phyloP scores from a whole-genome alignment of 2,797 vertebrate species.

The Cephalopachus bancanus region DNA sequence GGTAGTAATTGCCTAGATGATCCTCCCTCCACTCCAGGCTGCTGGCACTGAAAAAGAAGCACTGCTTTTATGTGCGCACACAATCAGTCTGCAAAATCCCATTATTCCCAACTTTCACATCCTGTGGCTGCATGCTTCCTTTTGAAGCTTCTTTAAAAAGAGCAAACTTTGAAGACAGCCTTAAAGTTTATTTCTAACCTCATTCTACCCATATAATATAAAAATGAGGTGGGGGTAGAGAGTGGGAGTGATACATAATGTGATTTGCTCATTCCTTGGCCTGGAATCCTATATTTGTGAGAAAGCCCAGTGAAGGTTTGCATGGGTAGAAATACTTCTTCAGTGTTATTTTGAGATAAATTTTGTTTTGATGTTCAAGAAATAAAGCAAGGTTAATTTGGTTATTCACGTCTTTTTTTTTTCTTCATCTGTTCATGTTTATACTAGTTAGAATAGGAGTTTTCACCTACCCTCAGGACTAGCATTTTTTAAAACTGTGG shows the following conservation, averaged over 20 bases:
- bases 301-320: conserved; percentile 55
- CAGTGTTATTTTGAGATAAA: conserved; percentile 57
- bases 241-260: background rate
- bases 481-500: background rate
- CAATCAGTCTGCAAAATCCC: conserved; percentile 78
- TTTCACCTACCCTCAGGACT: background rate
- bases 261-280: conserved; percentile 36
- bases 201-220: conserved; percentile 51
- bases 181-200: conserved; percentile 74
- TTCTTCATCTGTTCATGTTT: conserved; percentile 22
- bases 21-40: conserved; percentile 38
- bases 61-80: conserved; percentile 72
- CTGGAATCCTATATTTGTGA: conserved; percentile 46
- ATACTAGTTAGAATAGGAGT: background rate
- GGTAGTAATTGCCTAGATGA: conserved; percentile 72
- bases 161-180: conserved; percentile 43
- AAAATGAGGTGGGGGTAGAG: conserved; percentile 25
- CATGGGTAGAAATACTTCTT: conserved; percentile 52
- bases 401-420: background rate
- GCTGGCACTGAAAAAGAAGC: conserved; percentile 66
- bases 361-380: conserved; percentile 56
- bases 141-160: conserved; percentile 70
- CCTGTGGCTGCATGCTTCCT: conserved; percentile 70
- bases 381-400: conserved; percentile 51
- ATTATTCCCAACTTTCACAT: conserved; percentile 75